Conservation (phyloP, 2,888 invertebrate species). For the Callyntrura sp. region DNA sequence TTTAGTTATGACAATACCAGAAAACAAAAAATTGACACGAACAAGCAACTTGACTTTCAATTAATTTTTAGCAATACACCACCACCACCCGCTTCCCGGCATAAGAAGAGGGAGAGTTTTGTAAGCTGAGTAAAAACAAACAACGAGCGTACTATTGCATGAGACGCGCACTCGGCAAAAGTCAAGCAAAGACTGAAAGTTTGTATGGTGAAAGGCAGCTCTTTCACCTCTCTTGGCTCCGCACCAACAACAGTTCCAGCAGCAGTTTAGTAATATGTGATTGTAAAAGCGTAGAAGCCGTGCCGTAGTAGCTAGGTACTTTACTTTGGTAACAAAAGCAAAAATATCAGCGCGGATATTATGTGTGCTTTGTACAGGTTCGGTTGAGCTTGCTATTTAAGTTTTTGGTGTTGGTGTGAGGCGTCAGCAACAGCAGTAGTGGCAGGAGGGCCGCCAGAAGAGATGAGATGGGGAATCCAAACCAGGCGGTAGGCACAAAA, state of each 20-base stretch:
- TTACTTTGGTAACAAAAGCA: neutral
- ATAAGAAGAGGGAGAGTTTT: neutral
- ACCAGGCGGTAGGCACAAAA: no score
- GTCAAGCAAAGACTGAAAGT: constrained; percentile 67
- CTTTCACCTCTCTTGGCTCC: constrained; percentile 66
- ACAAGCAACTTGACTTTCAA: neutral
- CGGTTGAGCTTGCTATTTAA: no score
- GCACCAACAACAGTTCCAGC: constrained; percentile 21
- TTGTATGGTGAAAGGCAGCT: constrained; percentile 54
- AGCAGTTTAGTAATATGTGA: no score
- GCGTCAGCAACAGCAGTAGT: no score
- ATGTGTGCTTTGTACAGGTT: neutral
- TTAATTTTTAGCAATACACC: no score
- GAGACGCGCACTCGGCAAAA: constrained; percentile 66
- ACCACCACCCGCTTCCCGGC: neutral
- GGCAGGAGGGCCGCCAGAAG: no score
- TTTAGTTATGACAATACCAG: no score
- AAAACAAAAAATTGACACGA: neutral
- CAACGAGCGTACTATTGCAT: no score
- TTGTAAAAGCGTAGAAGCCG: neutral
- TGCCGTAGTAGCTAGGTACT: neutral
- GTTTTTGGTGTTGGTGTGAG: no score
- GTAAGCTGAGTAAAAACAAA: neutral
- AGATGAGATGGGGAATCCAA: no score
- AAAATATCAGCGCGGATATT: neutral